Evolutionary conservation across 2,888 invertebrate species (phyloP), one percentile per base, ranked within the genome.

Genomic region (Bibio marci): DNA sequence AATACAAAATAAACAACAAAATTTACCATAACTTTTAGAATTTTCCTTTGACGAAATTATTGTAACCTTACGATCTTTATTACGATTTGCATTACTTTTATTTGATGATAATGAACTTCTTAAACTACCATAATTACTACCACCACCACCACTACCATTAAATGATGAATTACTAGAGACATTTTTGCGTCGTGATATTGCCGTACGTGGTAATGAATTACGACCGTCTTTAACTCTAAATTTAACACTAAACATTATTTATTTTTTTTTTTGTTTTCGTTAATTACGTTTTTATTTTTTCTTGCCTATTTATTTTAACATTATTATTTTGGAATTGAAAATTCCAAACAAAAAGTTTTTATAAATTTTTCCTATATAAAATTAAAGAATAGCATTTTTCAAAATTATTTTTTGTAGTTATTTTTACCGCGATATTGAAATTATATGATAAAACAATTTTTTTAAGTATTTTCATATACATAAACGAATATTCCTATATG

Each of bases 201-300:
- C 22, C 4, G 5, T 22, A 22, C 60, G 56, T 30, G 62, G 61
- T 46, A 61, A 48, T 15, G 47, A 45, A 38, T 59, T 58, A 47
- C 52, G 54, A 43, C 57, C 62, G 46, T 63, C 62, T 48, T 61
- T 62, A 42, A 62, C 58, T 62, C 63, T 62, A 44, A 62, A 52
- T 53, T 62, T 63, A 39, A 62, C 55, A 52, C 56, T 63, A 48
- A 63, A 62, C 62, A 62, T 62, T 43, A 48, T 45, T 22, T 25
- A 14, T 14, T 34, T 28, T 14, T 28, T 41, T 19, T 34, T 14
- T 30, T 17, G n/a, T n/a, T n/a, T n/a, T n/a, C n/a, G n/a, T n/a
- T n/a, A n/a, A 22, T 22, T 22, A 8, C 22, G 22, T 22, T 22
- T 22, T 22, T 4, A 22, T 22, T 22, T 8, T 22, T 6, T 6